Evolutionary conservation across 1,140 invertebrate species (phyloP), one percentile per base, ranked within the genome.

Genomic region (Heliconius eleuchia): DNA sequence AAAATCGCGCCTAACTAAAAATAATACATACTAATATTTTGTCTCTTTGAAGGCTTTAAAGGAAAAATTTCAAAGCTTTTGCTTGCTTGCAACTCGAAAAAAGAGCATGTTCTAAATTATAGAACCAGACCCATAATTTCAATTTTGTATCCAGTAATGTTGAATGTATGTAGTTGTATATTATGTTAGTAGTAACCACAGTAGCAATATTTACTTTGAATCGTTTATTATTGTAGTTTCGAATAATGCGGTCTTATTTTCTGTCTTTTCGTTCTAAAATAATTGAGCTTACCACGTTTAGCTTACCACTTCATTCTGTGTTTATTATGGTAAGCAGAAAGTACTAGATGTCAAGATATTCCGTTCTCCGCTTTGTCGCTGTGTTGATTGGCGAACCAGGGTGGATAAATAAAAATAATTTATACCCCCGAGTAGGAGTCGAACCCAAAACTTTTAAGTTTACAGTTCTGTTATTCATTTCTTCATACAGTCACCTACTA

Each of bases 31-130:
- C 27, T 66, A 66, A 66, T 66, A 66, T 66, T 66, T 66, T 16
- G 60, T 52, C 60, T 66, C 60, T 66, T 66, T 66, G 27, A 66
- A 66, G n/a, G 60, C 27, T 66, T 66, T 66, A 23, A 66, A 66
- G 9, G 27, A 30, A 66, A 66, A 66, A 30, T 66, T 66, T 66
- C 60, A 66, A 66, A 66, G 60, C 60, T 66, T 30, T 57, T 30
- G 27, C 60, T 23, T 18, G n/a, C 27, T 66, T 66, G 57, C 57
- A 27, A 66, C 57, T 66, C 60, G 60, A 66, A 66, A 66, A 57
- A 30, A 66, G 60, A 27, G 23, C 60, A 66, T 66, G 60, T 66
- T 30, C 60, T 66, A 66, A 66, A 66, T 66, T 66, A 66, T 66
- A 66, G 3, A 66, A 11, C 60, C 4, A 66, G 27, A 66, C 23